A percentile compares a stretch with the other conserved stretches of the same genome.
Conservation (phyloP, 2,113 vertebrate species). For the Xenus cinereus region DNA sequence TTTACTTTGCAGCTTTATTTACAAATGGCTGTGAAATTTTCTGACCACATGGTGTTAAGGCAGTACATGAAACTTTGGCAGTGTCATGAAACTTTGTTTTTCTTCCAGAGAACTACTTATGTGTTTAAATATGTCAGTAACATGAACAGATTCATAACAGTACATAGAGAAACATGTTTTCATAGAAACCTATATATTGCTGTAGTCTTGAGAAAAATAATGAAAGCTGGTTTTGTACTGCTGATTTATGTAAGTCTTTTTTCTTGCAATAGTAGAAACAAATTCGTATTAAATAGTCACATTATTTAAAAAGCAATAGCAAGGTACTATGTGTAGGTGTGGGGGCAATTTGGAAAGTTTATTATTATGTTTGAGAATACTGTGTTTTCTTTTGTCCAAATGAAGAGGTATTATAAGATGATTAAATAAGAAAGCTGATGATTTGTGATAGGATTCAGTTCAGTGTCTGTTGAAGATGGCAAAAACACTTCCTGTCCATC, state of each 20-base stretch:
- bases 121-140: slow-evolving; percentile 45
- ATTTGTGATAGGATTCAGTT: neutral
- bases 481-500: neutral
- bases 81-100: slow-evolving; percentile 48
- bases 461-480: neutral
- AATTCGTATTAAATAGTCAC: neutral
- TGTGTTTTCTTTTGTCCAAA: neutral
- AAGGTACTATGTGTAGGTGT: neutral
- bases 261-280: neutral
- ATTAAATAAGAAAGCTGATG: neutral
- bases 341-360: neutral
- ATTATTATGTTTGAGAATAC: neutral
- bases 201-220: neutral
- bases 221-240: neutral
- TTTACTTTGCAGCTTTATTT: slow-evolving; percentile 9
- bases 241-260: neutral
- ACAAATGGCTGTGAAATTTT: neutral
- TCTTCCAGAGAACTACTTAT: slow-evolving; percentile 17
- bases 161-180: slow-evolving; percentile 6
- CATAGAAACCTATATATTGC: neutral
- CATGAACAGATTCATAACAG: neutral
- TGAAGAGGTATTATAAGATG: neutral
- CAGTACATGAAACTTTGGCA: too few relatives aligned
- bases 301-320: neutral
- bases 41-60: neutral